Conservation (phyloP, 2,888 invertebrate species). For the Tricholauxania praeusta region DNA sequence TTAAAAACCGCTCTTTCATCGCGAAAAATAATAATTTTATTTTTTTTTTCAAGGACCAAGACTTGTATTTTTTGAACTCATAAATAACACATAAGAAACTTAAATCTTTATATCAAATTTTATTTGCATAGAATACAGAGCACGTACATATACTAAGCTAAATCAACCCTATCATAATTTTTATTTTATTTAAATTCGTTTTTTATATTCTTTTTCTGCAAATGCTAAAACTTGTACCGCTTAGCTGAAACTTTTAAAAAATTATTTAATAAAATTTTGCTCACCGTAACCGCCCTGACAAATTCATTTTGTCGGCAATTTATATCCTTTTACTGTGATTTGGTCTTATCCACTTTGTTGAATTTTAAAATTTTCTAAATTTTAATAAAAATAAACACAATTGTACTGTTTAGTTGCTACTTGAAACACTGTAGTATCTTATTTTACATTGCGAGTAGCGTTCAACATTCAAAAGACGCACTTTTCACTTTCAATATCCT, state of each 20-base stretch:
- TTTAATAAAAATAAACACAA: slow-evolving; percentile 3
- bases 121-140: too few relatives aligned
- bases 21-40: too few relatives aligned
- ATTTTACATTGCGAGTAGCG: too few relatives aligned
- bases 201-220: not conserved
- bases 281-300: slow-evolving; percentile 68
- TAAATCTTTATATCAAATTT: too few relatives aligned
- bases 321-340: slow-evolving; percentile 4
- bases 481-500: slow-evolving; percentile 11
- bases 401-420: slow-evolving; percentile 49
- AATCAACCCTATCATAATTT: too few relatives aligned
- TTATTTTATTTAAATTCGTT: too few relatives aligned
- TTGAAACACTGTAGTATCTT: not conserved
- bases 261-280: slow-evolving; percentile 47
- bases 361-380: not conserved
- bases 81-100: too few relatives aligned
- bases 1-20: too few relatives aligned
- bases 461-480: not conserved
- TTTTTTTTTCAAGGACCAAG: too few relatives aligned
- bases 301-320: slow-evolving; percentile 62
- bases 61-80: too few relatives aligned
- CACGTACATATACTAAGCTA: too few relatives aligned
- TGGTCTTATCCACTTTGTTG: not conserved
- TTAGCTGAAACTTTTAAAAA: not conserved
- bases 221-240: too few relatives aligned